Percentiles rank a stretch among this genome's conserved stretches.
These are phyloP conservation scores for Tetragonula clypearis DNA, from an alignment of 1,140 invertebrate species.

Conservation along the genomic window DNA sequence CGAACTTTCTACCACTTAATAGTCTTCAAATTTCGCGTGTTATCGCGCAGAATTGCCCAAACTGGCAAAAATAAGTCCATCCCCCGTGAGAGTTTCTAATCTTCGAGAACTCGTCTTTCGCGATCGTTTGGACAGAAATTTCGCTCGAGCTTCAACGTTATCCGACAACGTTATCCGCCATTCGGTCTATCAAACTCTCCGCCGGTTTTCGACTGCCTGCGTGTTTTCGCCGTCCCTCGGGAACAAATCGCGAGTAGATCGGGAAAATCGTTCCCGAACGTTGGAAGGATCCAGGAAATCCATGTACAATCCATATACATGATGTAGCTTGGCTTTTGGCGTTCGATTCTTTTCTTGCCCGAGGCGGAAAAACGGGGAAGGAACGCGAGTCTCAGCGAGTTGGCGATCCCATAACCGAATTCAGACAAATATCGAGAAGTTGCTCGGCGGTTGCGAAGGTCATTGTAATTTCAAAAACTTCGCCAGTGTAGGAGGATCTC, in stretches of 20 bases:
- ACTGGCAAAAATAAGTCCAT: background rate
- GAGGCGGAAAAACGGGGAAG: too few relatives aligned
- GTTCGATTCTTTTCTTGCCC: background rate
- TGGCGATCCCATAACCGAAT: background rate
- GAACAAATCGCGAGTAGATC: background rate
- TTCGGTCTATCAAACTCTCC: background rate
- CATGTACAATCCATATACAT: background rate
- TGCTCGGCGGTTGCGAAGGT: background rate
- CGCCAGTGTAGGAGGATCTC: background rate
- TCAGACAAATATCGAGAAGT: background rate
- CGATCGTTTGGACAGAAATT: background rate
- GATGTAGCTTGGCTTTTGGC: background rate
- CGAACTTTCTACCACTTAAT: background rate
- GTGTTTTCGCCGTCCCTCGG: background rate
- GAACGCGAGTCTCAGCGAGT: background rate
- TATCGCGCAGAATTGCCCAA: background rate
- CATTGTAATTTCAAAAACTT: background rate
- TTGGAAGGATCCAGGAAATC: background rate
- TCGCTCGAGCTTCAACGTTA: background rate
- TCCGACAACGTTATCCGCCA: too few relatives aligned
- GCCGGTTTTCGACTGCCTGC: too few relatives aligned
- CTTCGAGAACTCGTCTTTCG: background rate
- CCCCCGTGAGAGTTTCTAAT: background rate
- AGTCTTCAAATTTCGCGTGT: background rate
- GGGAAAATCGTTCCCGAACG: background rate